These are phyloP conservation scores for Parnassius mnemosyne DNA, from an alignment of 2,888 invertebrate species.

Conservation along the genomic window DNA sequence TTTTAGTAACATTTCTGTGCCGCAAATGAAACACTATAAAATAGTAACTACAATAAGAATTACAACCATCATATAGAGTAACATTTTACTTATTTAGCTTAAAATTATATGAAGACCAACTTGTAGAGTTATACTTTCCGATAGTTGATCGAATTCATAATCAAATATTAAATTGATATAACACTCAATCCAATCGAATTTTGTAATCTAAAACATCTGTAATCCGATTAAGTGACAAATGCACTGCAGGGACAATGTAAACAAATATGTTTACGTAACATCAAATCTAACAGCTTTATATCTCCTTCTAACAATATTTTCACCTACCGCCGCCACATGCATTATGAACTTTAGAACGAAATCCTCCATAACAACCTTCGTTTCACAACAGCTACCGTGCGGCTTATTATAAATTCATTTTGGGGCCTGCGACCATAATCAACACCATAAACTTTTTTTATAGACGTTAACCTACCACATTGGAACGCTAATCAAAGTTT, in stretches of 20 bases:
- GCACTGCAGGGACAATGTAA: neutral
- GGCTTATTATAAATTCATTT: conserved; percentile 25
- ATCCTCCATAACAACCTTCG: conserved; percentile 15
- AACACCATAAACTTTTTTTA: conserved; percentile 68
- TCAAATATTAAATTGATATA: neutral
- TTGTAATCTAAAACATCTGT: no score
- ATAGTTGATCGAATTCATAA: neutral
- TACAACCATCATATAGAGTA: no score
- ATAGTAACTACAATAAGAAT: no score
- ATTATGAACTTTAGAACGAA: conserved; percentile 11
- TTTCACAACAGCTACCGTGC: conserved; percentile 19
- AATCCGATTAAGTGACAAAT: no score
- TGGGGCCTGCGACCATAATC: conserved; percentile 27
- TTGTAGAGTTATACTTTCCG: neutral
- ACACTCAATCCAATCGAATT: no score
- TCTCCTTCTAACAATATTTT: neutral
- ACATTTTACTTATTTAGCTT: no score
- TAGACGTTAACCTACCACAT: conserved; percentile 68
- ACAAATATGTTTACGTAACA: conserved; percentile 3
- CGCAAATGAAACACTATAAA: no score
- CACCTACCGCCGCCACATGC: conserved; percentile 2
- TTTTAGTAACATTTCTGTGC: no score
- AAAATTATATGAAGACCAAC: no score
- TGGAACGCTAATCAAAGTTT: conserved; percentile 54
- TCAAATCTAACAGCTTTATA: conserved; percentile 1